Evolutionary conservation across 2,888 invertebrate genomes (phyloP).

Genomic region (Trachelus troglodyta): DNA sequence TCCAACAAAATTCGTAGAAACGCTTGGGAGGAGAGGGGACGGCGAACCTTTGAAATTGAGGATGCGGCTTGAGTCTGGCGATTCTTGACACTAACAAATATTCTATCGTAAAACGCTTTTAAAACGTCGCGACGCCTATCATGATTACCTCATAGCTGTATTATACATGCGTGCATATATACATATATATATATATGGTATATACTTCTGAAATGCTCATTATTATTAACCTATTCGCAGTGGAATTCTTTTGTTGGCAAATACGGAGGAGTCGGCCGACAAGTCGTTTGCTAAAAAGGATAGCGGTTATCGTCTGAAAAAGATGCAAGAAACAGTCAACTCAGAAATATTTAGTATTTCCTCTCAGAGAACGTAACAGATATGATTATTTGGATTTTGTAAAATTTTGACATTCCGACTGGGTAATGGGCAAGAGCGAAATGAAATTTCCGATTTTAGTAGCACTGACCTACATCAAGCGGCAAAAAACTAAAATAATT

Average conservation of each 20-base stretch:
- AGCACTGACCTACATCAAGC: neutral
- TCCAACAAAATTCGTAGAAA: neutral
- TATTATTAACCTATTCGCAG: neutral
- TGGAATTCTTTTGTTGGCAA: neutral
- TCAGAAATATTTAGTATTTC: too few relatives aligned
- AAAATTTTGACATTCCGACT: too few relatives aligned
- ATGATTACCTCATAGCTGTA: neutral
- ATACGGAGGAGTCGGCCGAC: neutral
- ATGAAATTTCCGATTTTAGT: neutral
- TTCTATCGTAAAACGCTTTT: constrained; percentile 27
- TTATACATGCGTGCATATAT: neutral
- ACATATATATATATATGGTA: too few relatives aligned
- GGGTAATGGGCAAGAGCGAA: too few relatives aligned
- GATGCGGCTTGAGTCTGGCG: too few relatives aligned
- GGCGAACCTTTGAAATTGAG: neutral
- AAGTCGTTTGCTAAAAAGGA: neutral
- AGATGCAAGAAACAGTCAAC: too few relatives aligned
- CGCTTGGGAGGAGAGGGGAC: neutral
- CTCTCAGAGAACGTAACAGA: too few relatives aligned
- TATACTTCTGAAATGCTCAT: neutral
- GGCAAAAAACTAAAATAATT: neutral
- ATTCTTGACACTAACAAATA: neutral
- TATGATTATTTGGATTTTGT: too few relatives aligned
- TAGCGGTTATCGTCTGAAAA: neutral
- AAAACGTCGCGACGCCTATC: constrained; percentile 7